Percentiles rank a stretch among this genome's conserved stretches.
Conservation (phyloP, 2,113 vertebrate species). For the Pithys albifrons region DNA sequence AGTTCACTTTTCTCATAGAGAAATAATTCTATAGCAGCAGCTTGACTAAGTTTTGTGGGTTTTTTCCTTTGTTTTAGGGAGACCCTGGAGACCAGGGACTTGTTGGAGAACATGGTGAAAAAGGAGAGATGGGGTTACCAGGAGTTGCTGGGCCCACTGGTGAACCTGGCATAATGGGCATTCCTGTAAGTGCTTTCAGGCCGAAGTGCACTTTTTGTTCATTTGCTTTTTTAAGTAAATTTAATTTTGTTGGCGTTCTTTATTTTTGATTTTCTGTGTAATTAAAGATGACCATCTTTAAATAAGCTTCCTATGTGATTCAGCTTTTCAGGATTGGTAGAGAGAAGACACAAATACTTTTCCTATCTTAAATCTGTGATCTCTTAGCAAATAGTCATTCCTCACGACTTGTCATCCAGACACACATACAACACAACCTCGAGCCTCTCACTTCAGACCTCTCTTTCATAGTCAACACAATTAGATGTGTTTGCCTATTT, state of each 20-base stretch:
- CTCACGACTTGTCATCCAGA: background rate
- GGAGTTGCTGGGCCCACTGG: constrained; percentile 81
- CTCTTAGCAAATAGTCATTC: background rate
- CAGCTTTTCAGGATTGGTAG: background rate
- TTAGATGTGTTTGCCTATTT: background rate
- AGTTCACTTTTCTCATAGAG: background rate
- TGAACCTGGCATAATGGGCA: constrained; percentile 81
- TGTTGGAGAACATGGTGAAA: constrained; percentile 87
- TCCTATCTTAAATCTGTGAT: background rate
- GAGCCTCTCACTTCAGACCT: background rate
- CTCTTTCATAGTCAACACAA: background rate
- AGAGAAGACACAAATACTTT: background rate
- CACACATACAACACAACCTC: background rate
- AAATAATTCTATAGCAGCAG: background rate
- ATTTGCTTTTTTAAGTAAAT: background rate
- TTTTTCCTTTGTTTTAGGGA: constrained; percentile 76
- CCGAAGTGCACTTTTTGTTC: background rate
- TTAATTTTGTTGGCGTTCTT: background rate
- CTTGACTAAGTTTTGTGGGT: background rate
- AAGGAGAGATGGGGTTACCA: constrained; percentile 81
- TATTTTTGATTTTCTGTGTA: background rate
- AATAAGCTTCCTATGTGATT: background rate
- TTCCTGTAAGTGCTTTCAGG: constrained; percentile 78
- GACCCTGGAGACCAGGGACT: constrained; percentile 83
- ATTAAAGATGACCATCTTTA: background rate